phyloP scores from a whole-genome alignment of 2,113 vertebrate genomes.

The Scortum barcoo region DNA sequence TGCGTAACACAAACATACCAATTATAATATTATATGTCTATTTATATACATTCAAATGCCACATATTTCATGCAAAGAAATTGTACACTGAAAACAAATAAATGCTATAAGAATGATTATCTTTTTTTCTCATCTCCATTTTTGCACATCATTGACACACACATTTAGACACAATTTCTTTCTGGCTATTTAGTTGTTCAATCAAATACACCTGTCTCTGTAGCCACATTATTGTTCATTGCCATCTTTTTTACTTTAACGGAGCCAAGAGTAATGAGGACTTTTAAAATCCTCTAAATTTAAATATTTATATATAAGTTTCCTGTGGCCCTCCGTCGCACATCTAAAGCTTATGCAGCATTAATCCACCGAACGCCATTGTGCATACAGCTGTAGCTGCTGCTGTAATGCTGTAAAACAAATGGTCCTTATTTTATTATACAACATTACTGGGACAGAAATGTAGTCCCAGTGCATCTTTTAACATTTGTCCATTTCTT shows the following conservation, averaged over 20 bases:
- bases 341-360: background rate
- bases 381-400: constrained; percentile 35
- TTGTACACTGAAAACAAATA: background rate
- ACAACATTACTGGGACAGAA: background rate
- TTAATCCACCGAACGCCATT: background rate
- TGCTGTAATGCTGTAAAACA: background rate
- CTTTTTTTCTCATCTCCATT: no score
- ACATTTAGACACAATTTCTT: no score
- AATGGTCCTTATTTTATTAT: background rate
- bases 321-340: background rate
- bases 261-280: background rate
- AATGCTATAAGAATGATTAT: background rate
- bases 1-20: background rate
- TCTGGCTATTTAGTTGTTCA: no score
- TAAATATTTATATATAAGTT: no score
- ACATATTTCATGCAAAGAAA: background rate
- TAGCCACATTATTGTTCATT: background rate
- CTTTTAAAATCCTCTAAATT: background rate
- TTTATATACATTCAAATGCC: background rate
- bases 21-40: background rate
- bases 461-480: constrained; percentile 3
- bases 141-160: background rate
- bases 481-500: background rate
- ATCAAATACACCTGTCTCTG: background rate
- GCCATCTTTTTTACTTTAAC: background rate